Conservation (phyloP, 2,888 invertebrate species). For the Pandemis heparana region DNA sequence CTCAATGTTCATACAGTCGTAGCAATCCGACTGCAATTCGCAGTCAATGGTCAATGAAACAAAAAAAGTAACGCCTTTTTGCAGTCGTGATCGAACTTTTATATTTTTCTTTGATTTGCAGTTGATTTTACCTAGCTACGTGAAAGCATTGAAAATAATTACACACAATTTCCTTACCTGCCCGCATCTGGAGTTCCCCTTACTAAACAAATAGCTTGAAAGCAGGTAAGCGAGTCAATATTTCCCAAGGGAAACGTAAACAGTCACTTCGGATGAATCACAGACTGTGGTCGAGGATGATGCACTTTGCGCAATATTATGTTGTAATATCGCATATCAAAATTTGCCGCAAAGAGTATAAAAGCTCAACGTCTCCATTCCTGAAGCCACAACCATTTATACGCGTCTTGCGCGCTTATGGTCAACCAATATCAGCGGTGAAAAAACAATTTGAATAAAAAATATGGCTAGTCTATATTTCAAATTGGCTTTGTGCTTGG, state of each 20-base stretch:
- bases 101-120: not conserved
- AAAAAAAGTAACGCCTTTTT: too few species aligned
- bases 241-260: not conserved
- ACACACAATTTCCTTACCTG: not conserved
- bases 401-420: constrained; percentile 41
- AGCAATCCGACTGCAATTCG: too few species aligned
- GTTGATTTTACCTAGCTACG: not conserved
- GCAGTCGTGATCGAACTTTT: too few species aligned
- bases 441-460: constrained; percentile 17
- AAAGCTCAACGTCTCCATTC: constrained; percentile 1
- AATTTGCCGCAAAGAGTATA: constrained; percentile 15
- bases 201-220: constrained; percentile 8
- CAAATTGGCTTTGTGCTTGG: constrained; percentile 39
- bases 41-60: too few species aligned
- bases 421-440: constrained; percentile 21
- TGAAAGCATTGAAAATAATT: not conserved
- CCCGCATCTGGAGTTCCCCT: not conserved
- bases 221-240: constrained; percentile 6
- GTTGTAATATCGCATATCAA: constrained; percentile 8
- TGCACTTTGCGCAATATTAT: constrained; percentile 13
- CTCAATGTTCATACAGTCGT: too few species aligned
- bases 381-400: constrained; percentile 38
- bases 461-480: constrained; percentile 35
- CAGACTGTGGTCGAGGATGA: constrained; percentile 2
- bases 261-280: constrained; percentile 7